Evolutionary conservation across 2,888 invertebrate species (phyloP), one percentile per base, ranked within the genome.

Genomic region (Thereva unica): DNA sequence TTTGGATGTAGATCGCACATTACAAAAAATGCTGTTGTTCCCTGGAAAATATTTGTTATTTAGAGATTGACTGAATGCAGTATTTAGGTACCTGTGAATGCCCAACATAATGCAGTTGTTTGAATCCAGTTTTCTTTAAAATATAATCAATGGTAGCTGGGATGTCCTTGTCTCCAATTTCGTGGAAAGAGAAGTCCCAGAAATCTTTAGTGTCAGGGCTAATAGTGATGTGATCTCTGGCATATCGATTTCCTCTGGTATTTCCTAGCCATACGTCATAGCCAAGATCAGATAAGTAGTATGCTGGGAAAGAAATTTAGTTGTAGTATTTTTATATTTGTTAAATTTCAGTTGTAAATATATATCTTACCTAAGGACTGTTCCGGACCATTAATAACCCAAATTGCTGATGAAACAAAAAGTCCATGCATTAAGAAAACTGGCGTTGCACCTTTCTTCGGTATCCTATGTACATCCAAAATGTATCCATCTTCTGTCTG

Each of bases 401-500:
- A 92, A 73, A 87, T 86, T 2, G 87, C 85, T 0, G 90, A 87
- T 4, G 87, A 86, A 23, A 84, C 85, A 7, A 90, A 75, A 0
- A 93, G 77, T 0, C 92, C 89, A 71, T 88, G 88, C 81, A 86
- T 83, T 47, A 89, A 53, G 53, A 88, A 82, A 0, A 85, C 83
- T 0, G 83, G 80, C 0, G 84, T 83, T 69, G 78, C 83, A 5
- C 76, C 77, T 2, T 73, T 67, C 4, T 76, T 73, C 2, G 78
- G 78, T 50, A 92, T 89, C 55, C 92, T 83, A 73, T 91, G 89
- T 75, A 91, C 72, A 61, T 84, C 82, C 69, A 92, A 79, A n/a
- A 89, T 84, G 75, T 89, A 92, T 1, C 89, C 89, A 81, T 93
- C 92, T 7, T 81, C 74, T 0, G 92, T 93, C 7, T 78, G 79